These are phyloP conservation scores for Sepioteuthis lessoniana DNA, from an alignment of 2,888 invertebrate genomes.

Conservation along the genomic window DNA sequence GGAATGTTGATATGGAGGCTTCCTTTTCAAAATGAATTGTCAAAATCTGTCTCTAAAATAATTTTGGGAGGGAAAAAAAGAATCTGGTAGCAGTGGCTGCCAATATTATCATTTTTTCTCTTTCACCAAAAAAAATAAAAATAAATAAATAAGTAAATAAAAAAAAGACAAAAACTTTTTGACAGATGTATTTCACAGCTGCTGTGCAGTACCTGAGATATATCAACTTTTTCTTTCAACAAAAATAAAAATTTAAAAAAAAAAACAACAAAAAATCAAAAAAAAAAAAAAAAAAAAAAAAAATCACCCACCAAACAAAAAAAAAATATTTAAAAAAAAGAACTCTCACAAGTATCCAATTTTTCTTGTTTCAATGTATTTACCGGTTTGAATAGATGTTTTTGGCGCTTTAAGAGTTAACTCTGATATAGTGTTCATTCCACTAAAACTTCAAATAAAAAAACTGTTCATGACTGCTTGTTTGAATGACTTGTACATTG, in stretches of 20 bases:
- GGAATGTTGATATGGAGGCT: conserved; percentile 1
- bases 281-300: neutral
- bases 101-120: neutral
- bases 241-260: too few species aligned
- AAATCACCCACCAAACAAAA: neutral
- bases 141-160: too few species aligned
- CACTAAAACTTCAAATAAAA: conserved; percentile 33
- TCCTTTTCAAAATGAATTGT: neutral
- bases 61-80: neutral
- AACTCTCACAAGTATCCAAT: conserved; percentile 33
- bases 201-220: conserved; percentile 21
- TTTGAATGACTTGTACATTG: conserved; percentile 6
- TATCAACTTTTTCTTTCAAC: neutral
- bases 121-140: neutral
- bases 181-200: conserved; percentile 9
- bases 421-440: conserved; percentile 21
- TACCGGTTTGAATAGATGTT: conserved; percentile 33
- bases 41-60: neutral
- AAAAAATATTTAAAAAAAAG: neutral
- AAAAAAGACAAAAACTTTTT: neutral
- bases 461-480: conserved; percentile 33
- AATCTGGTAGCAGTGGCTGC: neutral
- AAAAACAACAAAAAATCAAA: neutral
- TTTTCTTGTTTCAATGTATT: conserved; percentile 33
- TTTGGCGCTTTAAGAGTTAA: neutral